phyloP scores from a whole-genome alignment of 2,113 vertebrate genomes.

The Oryzias woworae region DNA sequence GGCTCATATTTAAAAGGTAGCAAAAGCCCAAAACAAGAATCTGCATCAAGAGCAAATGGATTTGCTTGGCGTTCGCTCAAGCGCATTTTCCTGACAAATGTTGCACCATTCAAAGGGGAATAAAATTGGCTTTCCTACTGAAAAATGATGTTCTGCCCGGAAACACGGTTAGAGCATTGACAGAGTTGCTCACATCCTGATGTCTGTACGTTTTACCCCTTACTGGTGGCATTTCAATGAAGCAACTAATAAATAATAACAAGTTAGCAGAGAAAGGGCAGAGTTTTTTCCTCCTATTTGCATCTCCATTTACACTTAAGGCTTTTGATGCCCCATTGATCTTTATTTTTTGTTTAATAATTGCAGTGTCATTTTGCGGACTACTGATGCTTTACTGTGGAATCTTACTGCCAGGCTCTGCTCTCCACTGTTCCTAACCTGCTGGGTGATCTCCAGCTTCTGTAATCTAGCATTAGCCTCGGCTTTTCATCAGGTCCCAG shows the following conservation, averaged over 20 bases:
- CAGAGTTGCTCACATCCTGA: no score
- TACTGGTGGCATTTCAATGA: no score
- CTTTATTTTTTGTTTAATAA: slow-evolving; percentile 53
- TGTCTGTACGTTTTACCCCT: no score
- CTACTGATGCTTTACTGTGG: slow-evolving; percentile 47
- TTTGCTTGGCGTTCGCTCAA: no score
- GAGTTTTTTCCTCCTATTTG: slow-evolving; percentile 2
- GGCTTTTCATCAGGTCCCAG: slow-evolving; percentile 53
- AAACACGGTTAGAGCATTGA: no score
- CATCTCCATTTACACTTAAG: slow-evolving; percentile 20
- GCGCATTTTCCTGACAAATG: no score
- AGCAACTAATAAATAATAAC: slow-evolving; percentile 2
- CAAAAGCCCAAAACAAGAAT: no score
- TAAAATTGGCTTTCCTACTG: no score
- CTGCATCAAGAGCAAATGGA: no score
- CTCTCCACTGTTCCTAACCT: slow-evolving; percentile 60
- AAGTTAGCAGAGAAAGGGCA: slow-evolving; percentile 9
- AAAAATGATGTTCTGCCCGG: no score
- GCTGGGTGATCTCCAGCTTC: slow-evolving; percentile 67
- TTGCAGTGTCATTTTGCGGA: slow-evolving; percentile 46
- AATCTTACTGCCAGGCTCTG: slow-evolving; percentile 62
- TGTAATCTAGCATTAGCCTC: slow-evolving; percentile 62
- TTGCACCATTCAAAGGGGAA: no score
- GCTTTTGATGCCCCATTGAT: slow-evolving; percentile 24
- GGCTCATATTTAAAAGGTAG: no score